phyloP scores from a whole-genome alignment of 2,888 invertebrate genomes.

The Prosapia bicincta region DNA sequence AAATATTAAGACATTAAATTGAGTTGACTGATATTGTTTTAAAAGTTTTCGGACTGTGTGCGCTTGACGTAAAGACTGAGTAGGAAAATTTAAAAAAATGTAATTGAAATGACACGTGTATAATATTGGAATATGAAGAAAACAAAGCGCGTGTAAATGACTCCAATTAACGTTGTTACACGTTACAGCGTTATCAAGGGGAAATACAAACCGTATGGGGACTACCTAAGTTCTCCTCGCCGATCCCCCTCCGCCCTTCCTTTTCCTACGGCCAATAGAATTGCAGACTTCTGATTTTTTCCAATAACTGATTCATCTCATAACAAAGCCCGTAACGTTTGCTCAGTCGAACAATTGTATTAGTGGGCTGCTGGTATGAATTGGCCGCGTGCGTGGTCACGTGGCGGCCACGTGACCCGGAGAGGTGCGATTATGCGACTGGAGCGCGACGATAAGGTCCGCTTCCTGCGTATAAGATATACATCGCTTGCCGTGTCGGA shows the following conservation, averaged over 20 bases:
- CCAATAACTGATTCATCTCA: background rate
- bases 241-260: background rate
- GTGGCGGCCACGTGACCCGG: background rate
- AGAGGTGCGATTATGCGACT: background rate
- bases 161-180: too few species aligned
- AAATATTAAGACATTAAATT: too few species aligned
- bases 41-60: too few species aligned
- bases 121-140: too few species aligned
- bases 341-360: background rate
- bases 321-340: background rate
- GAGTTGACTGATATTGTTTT: too few species aligned
- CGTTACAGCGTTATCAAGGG: too few species aligned
- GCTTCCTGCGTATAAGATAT: background rate
- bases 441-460: background rate
- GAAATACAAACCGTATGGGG: too few species aligned
- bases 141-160: too few species aligned
- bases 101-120: too few species aligned
- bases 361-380: constrained; percentile 2
- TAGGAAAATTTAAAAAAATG: too few species aligned
- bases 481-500: background rate
- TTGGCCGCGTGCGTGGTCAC: background rate
- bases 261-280: background rate
- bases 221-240: background rate
- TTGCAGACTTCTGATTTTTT: background rate
- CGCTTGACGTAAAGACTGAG: too few species aligned